Conservation (phyloP, 2,797 vertebrate species). For the Chromis chromis region DNA sequence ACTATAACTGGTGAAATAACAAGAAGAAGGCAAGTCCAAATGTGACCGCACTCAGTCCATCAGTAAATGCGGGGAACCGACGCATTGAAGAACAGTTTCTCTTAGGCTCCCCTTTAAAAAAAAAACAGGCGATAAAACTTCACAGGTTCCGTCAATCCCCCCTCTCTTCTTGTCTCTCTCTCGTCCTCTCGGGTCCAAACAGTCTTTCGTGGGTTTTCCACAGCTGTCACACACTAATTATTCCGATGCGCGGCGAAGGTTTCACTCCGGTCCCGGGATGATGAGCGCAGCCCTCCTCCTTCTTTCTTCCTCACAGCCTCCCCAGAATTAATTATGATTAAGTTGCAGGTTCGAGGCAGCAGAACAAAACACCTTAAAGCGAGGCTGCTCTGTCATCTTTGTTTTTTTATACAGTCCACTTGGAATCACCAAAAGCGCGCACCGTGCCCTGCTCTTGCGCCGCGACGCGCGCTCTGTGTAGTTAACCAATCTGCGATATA, state of each 20-base stretch:
- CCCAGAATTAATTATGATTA: constrained; percentile 33
- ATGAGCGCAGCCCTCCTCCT: constrained; percentile 26
- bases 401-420: constrained; percentile 21
- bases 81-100: constrained; percentile 32
- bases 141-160: background rate
- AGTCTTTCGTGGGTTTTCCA: constrained; percentile 1
- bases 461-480: constrained; percentile 65
- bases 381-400: background rate
- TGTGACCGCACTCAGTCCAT: constrained; percentile 64
- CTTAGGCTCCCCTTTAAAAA: background rate
- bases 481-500: constrained; percentile 64
- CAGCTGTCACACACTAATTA: constrained; percentile 46
- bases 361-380: background rate
- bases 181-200: constrained; percentile 7
- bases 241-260: constrained; percentile 37
- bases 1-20: constrained; percentile 42
- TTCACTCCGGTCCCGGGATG: constrained; percentile 70
- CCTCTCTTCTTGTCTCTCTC: constrained; percentile 3
- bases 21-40: constrained; percentile 50
- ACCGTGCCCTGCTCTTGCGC: constrained; percentile 53
- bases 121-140: background rate
- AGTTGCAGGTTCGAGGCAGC: constrained; percentile 47
- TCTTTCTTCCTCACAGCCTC: background rate
- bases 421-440: constrained; percentile 1
- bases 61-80: constrained; percentile 31